Percentiles rank a stretch among this genome's conserved stretches.
Conservation (phyloP, 2,113 vertebrate genomes). For the Erythrolamprus reginae region DNA sequence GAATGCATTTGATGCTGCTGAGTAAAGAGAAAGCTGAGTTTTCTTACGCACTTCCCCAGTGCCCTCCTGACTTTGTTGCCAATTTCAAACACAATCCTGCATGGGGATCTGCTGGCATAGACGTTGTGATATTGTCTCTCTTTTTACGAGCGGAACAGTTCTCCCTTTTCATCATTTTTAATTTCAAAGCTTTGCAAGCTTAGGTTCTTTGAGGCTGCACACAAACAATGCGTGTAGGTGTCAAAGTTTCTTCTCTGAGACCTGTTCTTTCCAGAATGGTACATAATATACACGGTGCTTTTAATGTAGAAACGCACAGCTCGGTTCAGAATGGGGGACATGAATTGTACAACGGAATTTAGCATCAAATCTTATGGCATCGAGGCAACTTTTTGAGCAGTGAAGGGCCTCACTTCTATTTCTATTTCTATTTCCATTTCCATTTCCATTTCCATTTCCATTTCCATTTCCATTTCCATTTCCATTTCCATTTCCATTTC, state of each 20-base stretch:
- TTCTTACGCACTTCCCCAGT: conserved; percentile 7
- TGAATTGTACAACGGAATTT: background rate
- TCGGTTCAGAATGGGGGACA: conserved; percentile 8
- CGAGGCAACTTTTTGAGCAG: background rate
- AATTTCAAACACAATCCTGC: conserved; percentile 42
- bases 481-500: too few species aligned
- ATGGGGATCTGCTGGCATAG: conserved; percentile 48
- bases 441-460: too few species aligned
- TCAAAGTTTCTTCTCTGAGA: background rate
- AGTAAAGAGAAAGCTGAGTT: conserved; percentile 25
- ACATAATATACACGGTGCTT: conserved; percentile 29
- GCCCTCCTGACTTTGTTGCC: conserved; percentile 41
- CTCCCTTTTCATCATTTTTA: conserved; percentile 55
- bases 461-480: too few species aligned
- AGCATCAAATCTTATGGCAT: background rate
- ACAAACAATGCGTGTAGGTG: background rate
- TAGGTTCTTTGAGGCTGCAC: conserved; percentile 40
- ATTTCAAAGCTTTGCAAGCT: conserved; percentile 49
- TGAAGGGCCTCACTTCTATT: too few species aligned
- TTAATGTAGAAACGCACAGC: conserved; percentile 10
- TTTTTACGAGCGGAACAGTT: conserved; percentile 46
- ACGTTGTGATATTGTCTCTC: conserved; percentile 27
- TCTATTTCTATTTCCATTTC: too few species aligned
- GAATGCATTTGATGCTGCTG: conserved; percentile 30
- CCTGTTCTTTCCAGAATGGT: background rate